Evolutionary conservation across 2,888 invertebrate genomes (phyloP).

Genomic region (Julus scanicus): DNA sequence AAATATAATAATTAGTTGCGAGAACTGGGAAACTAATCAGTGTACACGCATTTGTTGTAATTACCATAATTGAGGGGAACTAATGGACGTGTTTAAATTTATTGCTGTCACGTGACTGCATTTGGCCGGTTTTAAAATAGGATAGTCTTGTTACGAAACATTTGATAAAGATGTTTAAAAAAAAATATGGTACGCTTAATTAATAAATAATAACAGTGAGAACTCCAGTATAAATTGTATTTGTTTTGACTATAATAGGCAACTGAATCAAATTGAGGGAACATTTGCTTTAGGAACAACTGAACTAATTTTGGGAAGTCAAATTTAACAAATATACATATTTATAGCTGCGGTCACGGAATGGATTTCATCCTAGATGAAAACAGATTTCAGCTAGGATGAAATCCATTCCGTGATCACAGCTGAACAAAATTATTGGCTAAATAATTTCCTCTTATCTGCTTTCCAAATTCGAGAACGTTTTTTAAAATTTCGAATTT

Average conservation of each 20-base stretch:
- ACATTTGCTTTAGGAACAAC: too few relatives aligned
- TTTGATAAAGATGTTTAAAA: neutral
- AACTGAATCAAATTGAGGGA: neutral
- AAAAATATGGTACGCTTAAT: too few relatives aligned
- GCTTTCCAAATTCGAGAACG: too few relatives aligned
- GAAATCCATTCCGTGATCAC: too few relatives aligned
- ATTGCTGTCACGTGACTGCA: neutral
- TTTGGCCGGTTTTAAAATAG: neutral
- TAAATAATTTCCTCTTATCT: too few relatives aligned
- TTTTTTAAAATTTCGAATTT: neutral
- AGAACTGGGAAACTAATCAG: neutral
- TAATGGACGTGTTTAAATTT: constrained; percentile 14
- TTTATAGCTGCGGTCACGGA: too few relatives aligned
- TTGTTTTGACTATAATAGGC: neutral
- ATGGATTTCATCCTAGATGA: too few relatives aligned
- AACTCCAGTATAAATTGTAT: neutral
- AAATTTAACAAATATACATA: too few relatives aligned
- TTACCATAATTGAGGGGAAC: neutral
- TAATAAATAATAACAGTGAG: neutral
- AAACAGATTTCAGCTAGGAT: too few relatives aligned
- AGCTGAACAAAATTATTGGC: too few relatives aligned
- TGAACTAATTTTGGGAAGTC: too few relatives aligned
- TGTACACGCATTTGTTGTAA: neutral
- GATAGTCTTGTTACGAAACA: neutral
- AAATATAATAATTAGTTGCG: neutral